Evolutionary conservation across 1,140 invertebrate species (phyloP), one percentile per base, ranked within the genome.

Genomic region (Drosophila nigrodunni): DNA sequence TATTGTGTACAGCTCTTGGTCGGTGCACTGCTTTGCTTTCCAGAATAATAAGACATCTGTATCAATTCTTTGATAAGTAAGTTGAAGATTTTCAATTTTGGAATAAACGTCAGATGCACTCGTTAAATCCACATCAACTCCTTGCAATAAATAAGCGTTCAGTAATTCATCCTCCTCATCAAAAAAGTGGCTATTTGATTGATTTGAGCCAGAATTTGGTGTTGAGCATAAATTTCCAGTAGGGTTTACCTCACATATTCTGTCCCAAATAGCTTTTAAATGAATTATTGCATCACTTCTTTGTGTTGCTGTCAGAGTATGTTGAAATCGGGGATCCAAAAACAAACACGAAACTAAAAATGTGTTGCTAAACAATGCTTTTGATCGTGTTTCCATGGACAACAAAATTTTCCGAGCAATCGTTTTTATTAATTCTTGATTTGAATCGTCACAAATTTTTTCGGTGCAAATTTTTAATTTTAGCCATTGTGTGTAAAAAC

Each of bases 1-100:
- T 10, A 77, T 57, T 59, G 59, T 64, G 39, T 74, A 69, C 30
- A 77, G 30, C 43, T 74, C 75, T 8, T 41, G 70, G 30, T 77
- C 75, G 10, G 43, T 58, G 13, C 13, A 46, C 21, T 72, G 18
- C 30, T 64, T 59, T 6, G 39, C 61, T 25, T 65, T 68, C 65
- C 74, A 68, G 62, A 52, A 77, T 10, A 18, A 11, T 7, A 52
- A 13, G n/a, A 52, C 10, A 25, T 52, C 25, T 52, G 15, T 25
- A 13, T 50, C 25, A 52, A 10, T 52, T 18, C 49, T 30, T 11
- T n/a, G 9, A 34, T n/a, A 34, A 2, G 49, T 7, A 25, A 34
- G 25, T 11, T 34, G 9, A 2, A 50, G 11, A 3, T n/a, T 50
- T 34, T 50, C 49, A 50, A 52, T 34, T 52, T 52, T 52, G 5